A percentile compares a stretch with the other conserved stretches of the same genome.
phyloP scores from a whole-genome alignment of 2,113 vertebrate genomes.

The Cryptotis parvus region DNA sequence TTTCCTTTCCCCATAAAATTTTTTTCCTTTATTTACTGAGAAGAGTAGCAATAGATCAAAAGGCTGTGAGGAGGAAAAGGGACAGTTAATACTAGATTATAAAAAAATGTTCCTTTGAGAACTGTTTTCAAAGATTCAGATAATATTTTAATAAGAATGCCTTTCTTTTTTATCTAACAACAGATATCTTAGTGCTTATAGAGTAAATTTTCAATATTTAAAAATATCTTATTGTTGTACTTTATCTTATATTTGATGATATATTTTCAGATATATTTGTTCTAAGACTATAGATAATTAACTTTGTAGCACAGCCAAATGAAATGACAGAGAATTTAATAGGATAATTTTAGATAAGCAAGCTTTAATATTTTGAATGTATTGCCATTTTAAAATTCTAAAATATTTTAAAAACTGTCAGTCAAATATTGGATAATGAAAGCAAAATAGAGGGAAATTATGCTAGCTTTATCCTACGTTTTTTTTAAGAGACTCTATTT shows the following conservation, averaged over 20 bases:
- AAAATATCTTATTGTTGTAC: neutral
- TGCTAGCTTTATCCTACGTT: neutral
- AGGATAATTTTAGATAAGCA: neutral
- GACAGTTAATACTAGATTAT: neutral
- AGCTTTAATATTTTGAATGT: neutral
- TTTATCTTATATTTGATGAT: neutral
- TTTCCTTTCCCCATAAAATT: neutral
- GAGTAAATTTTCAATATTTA: neutral
- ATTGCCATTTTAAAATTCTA: neutral
- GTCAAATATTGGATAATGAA: slow-evolving; percentile 33
- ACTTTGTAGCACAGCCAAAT: slow-evolving; percentile 6
- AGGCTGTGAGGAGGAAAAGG: neutral
- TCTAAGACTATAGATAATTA: neutral
- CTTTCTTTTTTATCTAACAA: neutral
- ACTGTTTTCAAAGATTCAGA: neutral
- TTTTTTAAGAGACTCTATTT: neutral
- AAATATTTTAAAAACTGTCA: neutral
- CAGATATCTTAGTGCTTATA: neutral
- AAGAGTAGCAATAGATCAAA: slow-evolving; percentile 18
- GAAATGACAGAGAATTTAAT: neutral
- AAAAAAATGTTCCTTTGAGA: neutral
- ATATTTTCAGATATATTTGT: neutral
- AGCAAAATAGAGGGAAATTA: neutral
- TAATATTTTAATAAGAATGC: neutral
- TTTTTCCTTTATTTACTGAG: neutral